Percentiles rank a stretch among this genome's conserved stretches.
Evolutionary conservation across 2,888 invertebrate species (phyloP).

Genomic region (Phortica okadai): DNA sequence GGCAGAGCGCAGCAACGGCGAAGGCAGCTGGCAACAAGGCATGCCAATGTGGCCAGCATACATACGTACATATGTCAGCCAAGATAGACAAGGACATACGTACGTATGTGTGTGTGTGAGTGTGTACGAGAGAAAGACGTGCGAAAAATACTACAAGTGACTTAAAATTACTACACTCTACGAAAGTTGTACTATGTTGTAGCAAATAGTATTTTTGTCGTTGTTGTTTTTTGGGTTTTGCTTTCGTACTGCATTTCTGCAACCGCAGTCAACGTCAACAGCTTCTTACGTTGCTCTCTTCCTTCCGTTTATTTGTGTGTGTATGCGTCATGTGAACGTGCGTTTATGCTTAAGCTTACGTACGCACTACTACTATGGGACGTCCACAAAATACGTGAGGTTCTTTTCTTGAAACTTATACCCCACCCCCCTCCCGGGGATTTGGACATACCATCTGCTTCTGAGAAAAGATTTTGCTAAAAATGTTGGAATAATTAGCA

Average conservation of each 20-base stretch:
- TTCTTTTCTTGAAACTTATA: no score
- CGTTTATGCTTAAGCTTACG: no score
- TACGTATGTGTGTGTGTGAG: neutral
- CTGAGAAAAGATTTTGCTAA: no score
- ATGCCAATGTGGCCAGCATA: constrained; percentile 12
- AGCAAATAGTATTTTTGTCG: constrained; percentile 6
- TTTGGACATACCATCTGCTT: no score
- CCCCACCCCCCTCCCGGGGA: no score
- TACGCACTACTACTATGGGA: no score
- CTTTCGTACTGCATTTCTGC: neutral
- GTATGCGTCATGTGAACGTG: no score
- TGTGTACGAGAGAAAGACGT: neutral
- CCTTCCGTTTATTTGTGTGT: no score
- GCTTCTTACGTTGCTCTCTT: neutral
- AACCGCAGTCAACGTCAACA: neutral
- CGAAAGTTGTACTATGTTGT: neutral
- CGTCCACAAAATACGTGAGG: no score
- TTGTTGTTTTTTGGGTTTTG: constrained; percentile 39
- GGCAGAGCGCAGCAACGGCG: neutral
- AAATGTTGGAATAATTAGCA: no score
- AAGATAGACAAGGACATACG: neutral
- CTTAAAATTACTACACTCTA: neutral
- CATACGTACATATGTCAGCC: constrained; percentile 14
- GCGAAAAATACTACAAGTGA: constrained; percentile 1
- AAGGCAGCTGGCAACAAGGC: neutral